Base-by-base conservation (phyloP, 2,888 invertebrate genomes). In the Lochmaea capreae region DNA sequence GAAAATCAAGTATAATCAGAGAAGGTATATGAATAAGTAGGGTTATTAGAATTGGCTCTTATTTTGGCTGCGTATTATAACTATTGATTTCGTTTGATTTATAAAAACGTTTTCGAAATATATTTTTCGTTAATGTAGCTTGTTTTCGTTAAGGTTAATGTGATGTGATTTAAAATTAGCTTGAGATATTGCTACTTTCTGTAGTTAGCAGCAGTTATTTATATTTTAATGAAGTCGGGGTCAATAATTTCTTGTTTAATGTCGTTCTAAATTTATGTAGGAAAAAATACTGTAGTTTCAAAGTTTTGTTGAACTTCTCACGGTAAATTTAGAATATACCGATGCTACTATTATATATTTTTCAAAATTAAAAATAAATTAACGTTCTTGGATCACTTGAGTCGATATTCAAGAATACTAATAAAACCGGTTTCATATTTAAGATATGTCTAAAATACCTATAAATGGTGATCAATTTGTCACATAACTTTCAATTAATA, bases 191-290 rank as follows among this genome's bases (percentile, higher is more conserved):
- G 26, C 18, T 58, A 58, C 58, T 33, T 58, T 22, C n/a, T 22
- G 58, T 42, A n/a, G n/a, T 59, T 58, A 43, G 59, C 26, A 18
- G 57, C 42, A 52, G 16, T 14, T 46, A 54, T 67, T 67, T 67
- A 67, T 67, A 58, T 58, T 67, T 67, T 43, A 58, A 26, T 59
- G 39, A 22, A 22, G 58, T 18, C 49, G 67, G 67, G 67, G 67
- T 67, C 67, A 67, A 67, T 59, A 67, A 58, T 67, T 67, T 67
- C 57, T 39, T 5, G 9, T 58, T 43, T 67, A 16, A 58, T 26
- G 43, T 22, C 57, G 54, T n/a, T 58, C 58, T 14, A 26, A 58
- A 58, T 42, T 42, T 65, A 26, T 52, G 14, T 39, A 16, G n/a
- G 10, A 42, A 33, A 39, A 62, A 62, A 62, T n/a, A 62, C 10